Conservation (phyloP, 2,888 invertebrate genomes). For the Pandemis corylana region DNA sequence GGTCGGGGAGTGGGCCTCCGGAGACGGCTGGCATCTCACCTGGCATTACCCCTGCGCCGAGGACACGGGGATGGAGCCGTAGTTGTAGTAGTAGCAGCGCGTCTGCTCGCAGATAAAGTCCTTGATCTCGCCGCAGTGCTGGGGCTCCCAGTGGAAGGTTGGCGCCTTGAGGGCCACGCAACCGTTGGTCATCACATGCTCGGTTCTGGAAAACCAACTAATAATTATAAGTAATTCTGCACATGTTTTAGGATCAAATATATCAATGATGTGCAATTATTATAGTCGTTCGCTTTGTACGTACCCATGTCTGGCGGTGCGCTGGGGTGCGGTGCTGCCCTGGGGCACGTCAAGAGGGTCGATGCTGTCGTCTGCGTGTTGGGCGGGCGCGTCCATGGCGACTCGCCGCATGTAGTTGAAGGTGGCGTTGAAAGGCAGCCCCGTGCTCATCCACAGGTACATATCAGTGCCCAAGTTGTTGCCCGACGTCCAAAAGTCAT, state of each 20-base stretch:
- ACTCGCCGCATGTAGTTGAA: slow-evolving; percentile 91
- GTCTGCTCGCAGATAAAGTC: slow-evolving; percentile 96
- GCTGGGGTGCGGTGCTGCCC: slow-evolving; percentile 91
- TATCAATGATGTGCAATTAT: not conserved
- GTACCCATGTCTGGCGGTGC: slow-evolving; percentile 91
- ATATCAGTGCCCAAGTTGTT: slow-evolving; percentile 94
- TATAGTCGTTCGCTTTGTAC: slow-evolving; percentile 42
- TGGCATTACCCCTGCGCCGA: slow-evolving; percentile 96
- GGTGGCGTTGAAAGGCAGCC: slow-evolving; percentile 94
- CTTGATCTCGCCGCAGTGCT: slow-evolving; percentile 92
- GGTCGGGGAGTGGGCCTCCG: slow-evolving; percentile 81
- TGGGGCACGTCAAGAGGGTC: slow-evolving; percentile 87
- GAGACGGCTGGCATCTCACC: slow-evolving; percentile 88
- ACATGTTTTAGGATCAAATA: not conserved
- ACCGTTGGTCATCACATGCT: slow-evolving; percentile 86
- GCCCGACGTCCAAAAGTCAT: slow-evolving; percentile 95
- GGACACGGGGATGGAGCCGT: slow-evolving; percentile 95
- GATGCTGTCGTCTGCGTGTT: slow-evolving; percentile 82
- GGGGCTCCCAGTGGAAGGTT: slow-evolving; percentile 91
- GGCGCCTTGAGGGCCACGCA: slow-evolving; percentile 92
- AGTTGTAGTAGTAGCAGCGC: slow-evolving; percentile 95
- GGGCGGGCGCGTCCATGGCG: slow-evolving; percentile 81
- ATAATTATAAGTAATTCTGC: slow-evolving; percentile 58
- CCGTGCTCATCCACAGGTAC: slow-evolving; percentile 96
- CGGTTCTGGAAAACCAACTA: slow-evolving; percentile 84